Percentiles rank a stretch among this genome's conserved stretches.
These are phyloP conservation scores for Ataeniobius toweri DNA, from an alignment of 2,797 vertebrate species.

Conservation along the genomic window DNA sequence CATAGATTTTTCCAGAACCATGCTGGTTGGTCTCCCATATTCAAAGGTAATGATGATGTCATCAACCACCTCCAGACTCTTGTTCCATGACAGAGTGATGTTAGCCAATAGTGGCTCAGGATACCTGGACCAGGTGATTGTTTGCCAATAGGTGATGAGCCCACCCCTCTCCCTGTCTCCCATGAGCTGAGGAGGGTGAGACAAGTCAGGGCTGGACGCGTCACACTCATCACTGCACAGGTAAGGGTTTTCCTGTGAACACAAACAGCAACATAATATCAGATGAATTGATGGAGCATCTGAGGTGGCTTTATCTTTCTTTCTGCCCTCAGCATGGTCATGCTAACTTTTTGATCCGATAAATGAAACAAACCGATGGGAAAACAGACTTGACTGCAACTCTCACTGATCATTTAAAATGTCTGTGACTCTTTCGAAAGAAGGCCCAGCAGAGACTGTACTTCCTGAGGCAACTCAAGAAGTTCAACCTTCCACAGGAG, in stretches of 20 bases:
- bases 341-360: too few relatives aligned
- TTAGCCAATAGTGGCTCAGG: slow-evolving; percentile 93
- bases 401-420: too few relatives aligned
- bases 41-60: slow-evolving; percentile 95
- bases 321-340: not conserved
- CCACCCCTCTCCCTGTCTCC: slow-evolving; percentile 91
- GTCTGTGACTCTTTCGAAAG: too few relatives aligned
- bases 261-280: not conserved
- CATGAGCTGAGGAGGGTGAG: slow-evolving; percentile 96
- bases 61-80: slow-evolving; percentile 94
- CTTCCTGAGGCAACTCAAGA: too few relatives aligned
- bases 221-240: slow-evolving; percentile 98
- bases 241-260: slow-evolving; percentile 90
- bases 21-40: slow-evolving; percentile 92
- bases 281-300: not conserved
- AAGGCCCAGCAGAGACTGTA: too few relatives aligned
- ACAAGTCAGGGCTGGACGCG: slow-evolving; percentile 91
- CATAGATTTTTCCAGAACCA: slow-evolving; percentile 96
- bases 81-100: slow-evolving; percentile 96
- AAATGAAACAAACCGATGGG: too few relatives aligned
- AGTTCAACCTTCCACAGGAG: too few relatives aligned
- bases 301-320: not conserved
- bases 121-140: slow-evolving; percentile 92
- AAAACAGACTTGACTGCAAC: too few relatives aligned
- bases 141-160: slow-evolving; percentile 97